These are phyloP conservation scores for Rhinoraja longicauda DNA, from an alignment of 2,797 vertebrate species.

Conservation along the genomic window DNA sequence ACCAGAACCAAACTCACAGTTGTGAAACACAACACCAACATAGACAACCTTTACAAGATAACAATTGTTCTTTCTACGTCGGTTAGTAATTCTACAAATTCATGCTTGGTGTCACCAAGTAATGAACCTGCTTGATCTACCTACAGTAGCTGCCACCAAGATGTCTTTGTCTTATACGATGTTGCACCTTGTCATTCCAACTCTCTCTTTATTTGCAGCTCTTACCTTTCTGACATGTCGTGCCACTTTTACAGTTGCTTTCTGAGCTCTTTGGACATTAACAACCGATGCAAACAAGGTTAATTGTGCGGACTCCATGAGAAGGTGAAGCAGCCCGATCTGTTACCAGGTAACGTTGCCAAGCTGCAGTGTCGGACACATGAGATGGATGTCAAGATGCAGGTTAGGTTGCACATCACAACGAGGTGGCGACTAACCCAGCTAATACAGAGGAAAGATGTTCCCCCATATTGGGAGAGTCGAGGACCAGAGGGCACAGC, in stretches of 20 bases:
- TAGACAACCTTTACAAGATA: neutral
- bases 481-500: no score
- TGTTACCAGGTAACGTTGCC: slow-evolving; percentile 21
- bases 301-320: slow-evolving; percentile 1
- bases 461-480: no score
- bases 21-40: slow-evolving; percentile 1
- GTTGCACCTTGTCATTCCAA: neutral
- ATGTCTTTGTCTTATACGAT: neutral
- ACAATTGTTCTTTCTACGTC: neutral
- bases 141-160: no score
- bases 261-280: neutral
- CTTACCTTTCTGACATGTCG: slow-evolving; percentile 37
- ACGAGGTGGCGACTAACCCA: neutral
- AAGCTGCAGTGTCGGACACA: neutral
- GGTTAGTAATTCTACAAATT: neutral
- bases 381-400: neutral
- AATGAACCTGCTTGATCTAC: neutral
- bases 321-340: neutral
- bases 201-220: neutral
- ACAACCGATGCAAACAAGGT: neutral
- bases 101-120: no score
- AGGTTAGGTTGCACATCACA: neutral
- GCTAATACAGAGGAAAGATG: neutral
- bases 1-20: neutral
- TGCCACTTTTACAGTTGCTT: neutral